Conservation (phyloP, 2,113 vertebrate genomes). For the Tinamus guttatus region DNA sequence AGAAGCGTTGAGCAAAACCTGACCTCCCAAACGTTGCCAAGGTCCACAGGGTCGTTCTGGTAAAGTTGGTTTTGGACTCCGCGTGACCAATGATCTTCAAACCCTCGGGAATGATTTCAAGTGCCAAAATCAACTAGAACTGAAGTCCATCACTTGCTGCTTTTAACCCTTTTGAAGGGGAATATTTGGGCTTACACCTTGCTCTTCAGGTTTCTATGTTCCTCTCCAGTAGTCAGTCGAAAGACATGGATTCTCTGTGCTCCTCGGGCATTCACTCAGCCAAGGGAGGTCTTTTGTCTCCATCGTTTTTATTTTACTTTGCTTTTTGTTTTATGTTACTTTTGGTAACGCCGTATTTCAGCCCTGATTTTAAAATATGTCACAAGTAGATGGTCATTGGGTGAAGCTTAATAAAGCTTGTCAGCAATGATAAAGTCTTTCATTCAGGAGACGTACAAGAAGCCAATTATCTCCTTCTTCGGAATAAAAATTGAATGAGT, state of each 20-base stretch:
- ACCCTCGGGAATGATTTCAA: not conserved
- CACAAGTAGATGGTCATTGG: not conserved
- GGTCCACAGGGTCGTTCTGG: not conserved
- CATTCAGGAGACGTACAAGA: not conserved
- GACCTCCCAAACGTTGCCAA: not conserved
- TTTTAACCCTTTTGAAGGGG: not conserved
- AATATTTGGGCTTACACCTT: not conserved
- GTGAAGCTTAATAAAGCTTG: not conserved
- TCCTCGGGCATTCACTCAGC: not conserved
- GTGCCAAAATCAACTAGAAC: not conserved
- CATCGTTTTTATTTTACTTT: not conserved
- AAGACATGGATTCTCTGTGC: not conserved
- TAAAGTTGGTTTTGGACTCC: not conserved
- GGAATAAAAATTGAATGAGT: not conserved
- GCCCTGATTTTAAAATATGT: not conserved
- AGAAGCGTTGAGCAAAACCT: not conserved
- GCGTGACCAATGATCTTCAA: not conserved
- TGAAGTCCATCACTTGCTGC: not conserved
- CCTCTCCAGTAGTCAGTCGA: not conserved
- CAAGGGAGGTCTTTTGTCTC: not conserved
- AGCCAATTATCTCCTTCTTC: not conserved
- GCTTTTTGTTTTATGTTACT: not conserved
- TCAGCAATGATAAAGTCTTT: not conserved
- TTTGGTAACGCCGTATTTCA: not conserved
- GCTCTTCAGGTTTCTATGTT: rapidly evolving